Conservation (phyloP, 2,113 vertebrate genomes). For the Mesitornis unicolor region DNA sequence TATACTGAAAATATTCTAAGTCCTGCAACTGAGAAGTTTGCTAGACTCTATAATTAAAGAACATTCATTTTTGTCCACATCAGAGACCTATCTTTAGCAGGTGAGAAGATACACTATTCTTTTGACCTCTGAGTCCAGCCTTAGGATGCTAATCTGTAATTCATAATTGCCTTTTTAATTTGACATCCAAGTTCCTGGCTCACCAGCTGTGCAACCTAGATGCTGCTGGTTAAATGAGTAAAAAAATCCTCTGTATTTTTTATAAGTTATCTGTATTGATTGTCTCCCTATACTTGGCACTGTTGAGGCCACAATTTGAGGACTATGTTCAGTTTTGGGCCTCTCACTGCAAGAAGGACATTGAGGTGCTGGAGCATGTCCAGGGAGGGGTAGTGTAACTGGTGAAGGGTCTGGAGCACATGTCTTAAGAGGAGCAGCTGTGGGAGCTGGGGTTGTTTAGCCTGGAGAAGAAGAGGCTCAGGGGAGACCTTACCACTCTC, state of each 20-base stretch:
- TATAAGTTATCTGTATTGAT: not conserved
- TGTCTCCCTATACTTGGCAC: too few relatives aligned
- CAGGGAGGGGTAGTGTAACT: too few relatives aligned
- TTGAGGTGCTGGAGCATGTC: too few relatives aligned
- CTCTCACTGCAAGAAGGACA: too few relatives aligned
- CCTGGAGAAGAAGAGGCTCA: too few relatives aligned
- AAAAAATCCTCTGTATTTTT: not conserved
- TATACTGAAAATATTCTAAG: not conserved
- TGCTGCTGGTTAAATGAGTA: not conserved
- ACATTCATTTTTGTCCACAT: not conserved
- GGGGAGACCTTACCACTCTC: too few relatives aligned
- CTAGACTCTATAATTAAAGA: not conserved
- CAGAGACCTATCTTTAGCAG: not conserved
- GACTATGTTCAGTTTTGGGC: too few relatives aligned
- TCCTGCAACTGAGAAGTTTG: not conserved
- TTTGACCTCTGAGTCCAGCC: not conserved
- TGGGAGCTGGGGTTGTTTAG: too few relatives aligned
- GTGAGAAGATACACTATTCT: not conserved
- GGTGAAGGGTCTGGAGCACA: too few relatives aligned
- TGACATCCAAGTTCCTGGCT: not conserved
- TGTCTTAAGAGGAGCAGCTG: too few relatives aligned
- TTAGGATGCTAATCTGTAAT: not conserved
- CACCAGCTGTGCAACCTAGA: not conserved
- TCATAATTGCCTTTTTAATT: not conserved
- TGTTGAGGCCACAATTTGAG: too few relatives aligned